Base-by-base conservation (phyloP, 2,113 vertebrate genomes). In the Polyodon spathula region DNA sequence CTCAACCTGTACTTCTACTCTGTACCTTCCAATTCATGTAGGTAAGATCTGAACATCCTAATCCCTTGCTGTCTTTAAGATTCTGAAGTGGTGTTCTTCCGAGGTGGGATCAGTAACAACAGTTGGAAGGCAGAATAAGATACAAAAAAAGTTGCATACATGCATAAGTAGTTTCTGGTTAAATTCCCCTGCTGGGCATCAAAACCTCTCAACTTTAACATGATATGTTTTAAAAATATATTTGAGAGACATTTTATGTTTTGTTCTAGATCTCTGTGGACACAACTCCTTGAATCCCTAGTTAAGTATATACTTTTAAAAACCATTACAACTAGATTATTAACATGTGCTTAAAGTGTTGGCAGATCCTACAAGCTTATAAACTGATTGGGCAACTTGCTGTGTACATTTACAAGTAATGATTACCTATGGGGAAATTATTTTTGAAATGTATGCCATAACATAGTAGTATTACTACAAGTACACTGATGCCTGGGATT, bases 1-100 rank as follows among this genome's bases (percentile, higher is more conserved):
- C 51, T 66, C 60, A 17, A 15, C 52, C n/a, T n/a, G n/a, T n/a
- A n/a, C 44, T 40, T 40, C n/a, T 17, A 40, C 50, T 46, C 53
- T 50, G 11, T 52, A 37, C n/a, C 11, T 48, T 60, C 40, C n/a
- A 44, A 44, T 44, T 44, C 43, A 44, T 44, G 43, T 8, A 12
- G 12, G 43, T 7, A 44, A 12, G 12, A 44, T 8, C 12, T 7
- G 12, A 12, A 12, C 12, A 44, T 44, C 43, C 7, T 8, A 44
- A 44, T 7, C 7, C 43, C 1, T 44, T 44, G 12, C 7, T 44
- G 43, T 44, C 7, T 44, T 44, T n/a, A n/a, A n/a, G n/a, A n/a
- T 44, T 44, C 43, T 8, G 12, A 44, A 44, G 43, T 44, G 12
- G 7, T 8, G 43, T 44, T 7, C 7, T 7, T 8, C 12, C n/a